Conservation (phyloP, 1,140 invertebrate species). For the Aphidius gifuensis region DNA sequence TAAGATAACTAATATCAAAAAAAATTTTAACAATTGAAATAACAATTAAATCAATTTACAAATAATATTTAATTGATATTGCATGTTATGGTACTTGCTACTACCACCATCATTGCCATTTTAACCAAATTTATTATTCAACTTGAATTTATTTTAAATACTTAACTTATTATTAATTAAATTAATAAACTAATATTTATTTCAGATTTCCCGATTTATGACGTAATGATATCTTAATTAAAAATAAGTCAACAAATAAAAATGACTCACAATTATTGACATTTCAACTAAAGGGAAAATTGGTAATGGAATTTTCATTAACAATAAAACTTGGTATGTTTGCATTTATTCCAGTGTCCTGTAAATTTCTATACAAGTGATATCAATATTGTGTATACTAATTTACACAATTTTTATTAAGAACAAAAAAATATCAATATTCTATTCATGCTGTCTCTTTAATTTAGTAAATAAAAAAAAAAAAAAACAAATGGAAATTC, state of each 20-base stretch:
- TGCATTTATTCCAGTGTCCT: too few species aligned
- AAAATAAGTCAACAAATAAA: constrained; percentile 62
- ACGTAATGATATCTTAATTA: constrained; percentile 62
- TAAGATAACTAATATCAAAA: constrained; percentile 29
- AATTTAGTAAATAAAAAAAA: too few species aligned
- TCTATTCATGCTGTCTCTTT: too few species aligned
- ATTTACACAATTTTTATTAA: too few species aligned
- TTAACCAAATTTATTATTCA: constrained; percentile 10
- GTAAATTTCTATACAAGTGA: too few species aligned
- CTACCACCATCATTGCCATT: constrained; percentile 20
- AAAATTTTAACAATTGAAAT: constrained; percentile 5
- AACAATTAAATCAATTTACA: background rate
- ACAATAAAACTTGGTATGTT: constrained; percentile 59
- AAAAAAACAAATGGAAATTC: too few species aligned
- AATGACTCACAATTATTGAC: constrained; percentile 51
- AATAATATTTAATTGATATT: constrained; percentile 4
- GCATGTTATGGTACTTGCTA: constrained; percentile 4
- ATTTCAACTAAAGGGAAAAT: constrained; percentile 47
- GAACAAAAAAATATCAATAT: too few species aligned
- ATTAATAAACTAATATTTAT: too few species aligned
- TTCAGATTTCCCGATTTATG: constrained; percentile 67
- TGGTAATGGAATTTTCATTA: constrained; percentile 59
- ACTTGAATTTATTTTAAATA: too few species aligned
- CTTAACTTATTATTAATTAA: too few species aligned
- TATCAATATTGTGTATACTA: too few species aligned